These are phyloP conservation scores for Ecdyonurus torrentis DNA, from an alignment of 2,888 invertebrate genomes.

Conservation along the genomic window DNA sequence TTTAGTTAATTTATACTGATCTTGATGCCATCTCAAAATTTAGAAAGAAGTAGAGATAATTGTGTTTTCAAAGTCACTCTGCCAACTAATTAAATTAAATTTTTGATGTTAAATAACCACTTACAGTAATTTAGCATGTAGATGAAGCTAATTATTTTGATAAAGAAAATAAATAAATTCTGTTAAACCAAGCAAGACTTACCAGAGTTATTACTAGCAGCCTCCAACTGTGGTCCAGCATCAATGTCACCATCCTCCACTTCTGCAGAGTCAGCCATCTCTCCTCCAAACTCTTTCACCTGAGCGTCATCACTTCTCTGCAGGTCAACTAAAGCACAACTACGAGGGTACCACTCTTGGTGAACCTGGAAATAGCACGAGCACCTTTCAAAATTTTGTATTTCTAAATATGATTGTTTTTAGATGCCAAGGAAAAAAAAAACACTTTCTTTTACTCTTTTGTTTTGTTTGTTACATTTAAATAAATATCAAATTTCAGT, in stretches of 20 bases:
- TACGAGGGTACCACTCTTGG: slow-evolving; percentile 48
- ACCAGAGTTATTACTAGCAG: not conserved
- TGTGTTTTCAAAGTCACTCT: no score
- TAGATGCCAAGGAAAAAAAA: no score
- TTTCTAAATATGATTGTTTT: no score
- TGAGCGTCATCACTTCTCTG: slow-evolving; percentile 49
- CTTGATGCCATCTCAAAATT: no score
- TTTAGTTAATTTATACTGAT: no score
- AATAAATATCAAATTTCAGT: not conserved
- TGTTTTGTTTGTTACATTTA: not conserved
- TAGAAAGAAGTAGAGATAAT: no score
- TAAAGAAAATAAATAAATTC: not conserved
- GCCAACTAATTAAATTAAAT: no score
- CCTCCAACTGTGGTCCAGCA: not conserved
- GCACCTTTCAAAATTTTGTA: no score
- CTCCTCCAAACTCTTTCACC: slow-evolving; percentile 28
- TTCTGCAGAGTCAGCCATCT: slow-evolving; percentile 13
- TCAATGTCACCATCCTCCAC: slow-evolving; percentile 18
- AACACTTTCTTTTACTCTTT: no score
- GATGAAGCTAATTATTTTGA: no score
- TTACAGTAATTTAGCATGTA: no score
- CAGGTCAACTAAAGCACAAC: slow-evolving; percentile 50
- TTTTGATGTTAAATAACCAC: no score
- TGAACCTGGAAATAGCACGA: slow-evolving; percentile 29
- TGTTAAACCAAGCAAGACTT: not conserved